Evolutionary conservation across 2,797 vertebrate genomes (phyloP).

Genomic region (Scyliorhinus canicula): DNA sequence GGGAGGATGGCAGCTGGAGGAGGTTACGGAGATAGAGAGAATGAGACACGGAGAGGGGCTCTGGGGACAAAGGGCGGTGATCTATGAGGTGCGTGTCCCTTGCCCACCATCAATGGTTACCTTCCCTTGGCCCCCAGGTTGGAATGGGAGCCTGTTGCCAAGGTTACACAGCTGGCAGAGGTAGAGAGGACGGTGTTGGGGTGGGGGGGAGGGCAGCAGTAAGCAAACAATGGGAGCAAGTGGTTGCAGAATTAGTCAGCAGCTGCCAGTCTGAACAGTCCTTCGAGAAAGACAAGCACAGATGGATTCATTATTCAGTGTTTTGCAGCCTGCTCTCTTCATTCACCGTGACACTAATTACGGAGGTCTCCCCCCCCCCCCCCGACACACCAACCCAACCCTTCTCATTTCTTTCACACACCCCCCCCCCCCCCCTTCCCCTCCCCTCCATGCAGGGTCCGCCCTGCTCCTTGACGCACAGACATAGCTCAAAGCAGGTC

Average conservation of each 20-base stretch:
- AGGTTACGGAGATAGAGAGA: background rate
- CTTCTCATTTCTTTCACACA: too few species aligned
- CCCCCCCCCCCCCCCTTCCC: background rate
- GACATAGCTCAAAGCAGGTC: background rate
- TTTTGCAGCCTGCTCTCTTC: background rate
- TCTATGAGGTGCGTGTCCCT: too few species aligned
- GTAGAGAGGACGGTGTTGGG: too few species aligned
- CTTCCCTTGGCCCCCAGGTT: background rate
- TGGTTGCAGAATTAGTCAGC: background rate
- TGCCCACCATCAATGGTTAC: background rate
- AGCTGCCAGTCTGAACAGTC: slow-evolving; percentile 15
- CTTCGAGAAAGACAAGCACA: slow-evolving; percentile 13
- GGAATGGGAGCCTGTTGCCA: slow-evolving; percentile 20
- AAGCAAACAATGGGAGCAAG: slow-evolving; percentile 26
- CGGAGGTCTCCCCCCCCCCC: background rate
- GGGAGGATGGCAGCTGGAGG: background rate
- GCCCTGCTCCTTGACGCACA: slow-evolving; percentile 23
- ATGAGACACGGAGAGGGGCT: too few species aligned
- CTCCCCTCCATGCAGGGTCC: background rate
- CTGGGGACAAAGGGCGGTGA: background rate
- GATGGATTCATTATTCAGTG: slow-evolving; percentile 34
- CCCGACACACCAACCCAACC: too few species aligned
- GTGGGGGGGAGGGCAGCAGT: too few species aligned
- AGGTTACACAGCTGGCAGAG: slow-evolving; percentile 15
- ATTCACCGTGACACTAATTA: slow-evolving; percentile 38